Evolutionary conservation across 2,113 vertebrate genomes (phyloP), one percentile per base, ranked within the genome.

Genomic region (Colaptes auratus): DNA sequence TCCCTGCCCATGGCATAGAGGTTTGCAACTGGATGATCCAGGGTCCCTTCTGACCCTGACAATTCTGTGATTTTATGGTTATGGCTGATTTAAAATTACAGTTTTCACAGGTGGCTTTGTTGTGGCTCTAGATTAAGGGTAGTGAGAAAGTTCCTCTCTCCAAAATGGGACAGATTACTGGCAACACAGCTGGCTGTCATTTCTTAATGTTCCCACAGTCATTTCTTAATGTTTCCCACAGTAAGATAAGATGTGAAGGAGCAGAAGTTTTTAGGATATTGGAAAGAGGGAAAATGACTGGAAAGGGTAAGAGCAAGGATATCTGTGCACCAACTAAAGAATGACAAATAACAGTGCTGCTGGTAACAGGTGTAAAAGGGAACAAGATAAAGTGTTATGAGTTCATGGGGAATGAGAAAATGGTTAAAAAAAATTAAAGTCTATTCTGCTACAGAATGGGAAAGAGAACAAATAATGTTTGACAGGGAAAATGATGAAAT

Each of bases 391-490:
- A 72, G 61, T 50, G 78, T 91, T 92, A 59, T 42, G 66, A 79
- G 30, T 76, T 60, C 30, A 52, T 8, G 64, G 63, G 39, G 93
- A 93, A 67, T 39, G 82, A 88, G 77, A 95, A 50, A 69, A 76
- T 91, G 52, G 60, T 60, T 70, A 42, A 66, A 65, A 64, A 64
- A 44, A 17, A 46, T 60, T 27, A 27, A 90, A 53, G 39, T 35
- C 30, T 66, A 31, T 88, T 69, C 65, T 70, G 35, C 53, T 89
- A 61, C 31, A 64, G 88, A 89, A 58, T 48, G 66, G 84, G 61
- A 81, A 93, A 69, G 61, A 88, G 82, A 92, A n/a, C 88, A 97
- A 96, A 94, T 88, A 88, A 50, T 58, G 73, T 61, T 91, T 94
- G 76, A 78, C 4, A 75, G 77, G 44, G 77, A 66, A 82, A 92